phyloP scores from a whole-genome alignment of 2,888 invertebrate genomes.

The Tridacna gigas region DNA sequence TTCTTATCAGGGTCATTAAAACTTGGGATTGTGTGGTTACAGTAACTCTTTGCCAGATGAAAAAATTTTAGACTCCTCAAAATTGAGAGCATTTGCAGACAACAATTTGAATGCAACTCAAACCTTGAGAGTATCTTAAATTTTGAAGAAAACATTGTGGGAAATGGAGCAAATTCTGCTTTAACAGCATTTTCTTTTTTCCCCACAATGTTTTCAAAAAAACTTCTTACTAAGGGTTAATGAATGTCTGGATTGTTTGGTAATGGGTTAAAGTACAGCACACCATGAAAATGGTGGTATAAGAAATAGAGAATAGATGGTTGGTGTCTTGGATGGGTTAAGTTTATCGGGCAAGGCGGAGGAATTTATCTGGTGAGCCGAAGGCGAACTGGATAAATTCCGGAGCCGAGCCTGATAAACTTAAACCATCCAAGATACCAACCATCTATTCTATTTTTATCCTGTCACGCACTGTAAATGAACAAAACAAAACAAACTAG shows the following conservation, averaged over 20 bases:
- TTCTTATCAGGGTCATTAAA: not conserved
- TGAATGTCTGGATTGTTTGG: not conserved
- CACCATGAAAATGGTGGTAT: too few species aligned
- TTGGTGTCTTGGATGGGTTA: too few species aligned
- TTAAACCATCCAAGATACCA: too few species aligned
- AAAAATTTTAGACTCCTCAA: not conserved
- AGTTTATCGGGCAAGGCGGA: too few species aligned
- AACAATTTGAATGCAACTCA: not conserved
- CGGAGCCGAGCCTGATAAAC: too few species aligned
- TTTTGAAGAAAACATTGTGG: not conserved
- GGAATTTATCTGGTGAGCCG: too few species aligned
- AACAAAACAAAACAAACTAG: too few species aligned
- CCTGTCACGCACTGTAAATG: too few species aligned
- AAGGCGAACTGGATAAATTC: too few species aligned
- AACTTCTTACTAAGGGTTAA: not conserved
- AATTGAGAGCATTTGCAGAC: not conserved
- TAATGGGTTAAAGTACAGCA: too few species aligned
- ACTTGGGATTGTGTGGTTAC: not conserved
- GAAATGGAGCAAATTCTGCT: not conserved
- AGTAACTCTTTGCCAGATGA: not conserved
- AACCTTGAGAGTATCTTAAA: not conserved
- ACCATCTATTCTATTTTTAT: too few species aligned
- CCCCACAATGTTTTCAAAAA: not conserved
- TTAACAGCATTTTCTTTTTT: not conserved
- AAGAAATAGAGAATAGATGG: too few species aligned